Conservation (phyloP, 2,888 invertebrate species). For the Clanis bilineata region DNA sequence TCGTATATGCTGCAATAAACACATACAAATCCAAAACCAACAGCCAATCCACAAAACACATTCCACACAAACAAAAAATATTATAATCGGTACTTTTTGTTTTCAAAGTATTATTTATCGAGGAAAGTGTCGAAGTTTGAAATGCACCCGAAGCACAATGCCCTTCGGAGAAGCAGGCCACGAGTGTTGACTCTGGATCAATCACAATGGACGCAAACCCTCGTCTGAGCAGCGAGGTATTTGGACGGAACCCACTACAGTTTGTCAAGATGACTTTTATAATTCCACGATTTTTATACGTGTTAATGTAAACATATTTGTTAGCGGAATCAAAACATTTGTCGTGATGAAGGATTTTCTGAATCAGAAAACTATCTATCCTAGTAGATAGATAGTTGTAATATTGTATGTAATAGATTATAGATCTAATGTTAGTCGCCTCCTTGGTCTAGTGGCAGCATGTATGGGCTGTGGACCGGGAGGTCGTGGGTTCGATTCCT, state of each 20-base stretch:
- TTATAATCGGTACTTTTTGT: background rate
- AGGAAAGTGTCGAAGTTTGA: slow-evolving; percentile 67
- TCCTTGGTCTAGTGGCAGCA: too few relatives aligned
- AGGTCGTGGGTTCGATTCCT: too few relatives aligned
- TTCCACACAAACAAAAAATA: background rate
- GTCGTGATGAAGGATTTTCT: background rate
- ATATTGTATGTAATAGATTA: too few relatives aligned
- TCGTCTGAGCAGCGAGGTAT: slow-evolving; percentile 63
- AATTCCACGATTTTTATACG: slow-evolving; percentile 23
- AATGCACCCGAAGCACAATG: slow-evolving; percentile 61
- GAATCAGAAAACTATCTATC: background rate
- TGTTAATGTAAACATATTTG: background rate
- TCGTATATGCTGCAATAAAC: too few relatives aligned
- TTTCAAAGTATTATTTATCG: background rate
- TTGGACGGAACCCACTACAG: slow-evolving; percentile 55
- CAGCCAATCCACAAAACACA: background rate
- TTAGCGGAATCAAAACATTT: background rate
- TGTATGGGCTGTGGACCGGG: too few relatives aligned
- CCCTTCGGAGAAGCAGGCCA: slow-evolving; percentile 64
- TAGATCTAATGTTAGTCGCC: too few relatives aligned
- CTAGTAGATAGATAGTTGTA: too few relatives aligned
- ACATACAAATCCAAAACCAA: background rate
- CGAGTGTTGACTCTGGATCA: slow-evolving; percentile 69
- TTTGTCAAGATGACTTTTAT: slow-evolving; percentile 68
- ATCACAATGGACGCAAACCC: slow-evolving; percentile 74